Evolutionary conservation across 2,888 invertebrate genomes (phyloP).

Genomic region (Amphimallon solstitiale): DNA sequence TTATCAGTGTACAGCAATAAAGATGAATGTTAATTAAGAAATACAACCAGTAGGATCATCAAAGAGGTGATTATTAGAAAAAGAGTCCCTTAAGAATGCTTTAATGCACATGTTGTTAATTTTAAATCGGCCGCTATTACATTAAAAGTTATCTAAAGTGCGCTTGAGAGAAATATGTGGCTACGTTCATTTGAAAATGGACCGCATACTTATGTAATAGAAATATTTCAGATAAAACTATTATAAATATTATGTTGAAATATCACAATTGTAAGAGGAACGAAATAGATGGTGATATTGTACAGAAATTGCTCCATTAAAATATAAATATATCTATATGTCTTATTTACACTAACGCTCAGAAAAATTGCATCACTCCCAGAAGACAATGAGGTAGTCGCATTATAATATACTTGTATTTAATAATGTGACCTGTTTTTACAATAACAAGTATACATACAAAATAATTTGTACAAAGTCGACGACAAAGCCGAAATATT

Average conservation of each 20-base stretch:
- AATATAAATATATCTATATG: neutral
- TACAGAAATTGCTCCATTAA: slow-evolving; percentile 19
- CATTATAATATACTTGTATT: no score
- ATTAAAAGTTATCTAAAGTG: slow-evolving; percentile 25
- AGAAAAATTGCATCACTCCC: no score
- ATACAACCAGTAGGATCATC: neutral
- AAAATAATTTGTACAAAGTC: no score
- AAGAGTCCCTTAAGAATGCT: slow-evolving; percentile 8
- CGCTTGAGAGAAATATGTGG: slow-evolving; percentile 14
- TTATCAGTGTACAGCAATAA: slow-evolving; percentile 12
- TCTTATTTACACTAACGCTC: no score
- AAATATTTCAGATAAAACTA: slow-evolving; percentile 5
- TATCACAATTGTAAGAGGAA: neutral
- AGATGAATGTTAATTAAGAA: slow-evolving; percentile 20
- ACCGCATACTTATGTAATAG: slow-evolving; percentile 12
- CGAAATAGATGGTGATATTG: neutral
- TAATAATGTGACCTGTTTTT: no score
- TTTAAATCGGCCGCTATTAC: slow-evolving; percentile 25
- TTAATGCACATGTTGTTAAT: slow-evolving; percentile 25
- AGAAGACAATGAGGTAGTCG: no score
- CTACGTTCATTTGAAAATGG: slow-evolving; percentile 10
- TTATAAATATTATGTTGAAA: neutral
- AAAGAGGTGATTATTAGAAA: slow-evolving; percentile 12
- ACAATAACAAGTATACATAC: no score
- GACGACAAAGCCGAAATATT: no score